Conservation (phyloP, 2,888 invertebrate genomes). For the Oscheius sp. region DNA sequence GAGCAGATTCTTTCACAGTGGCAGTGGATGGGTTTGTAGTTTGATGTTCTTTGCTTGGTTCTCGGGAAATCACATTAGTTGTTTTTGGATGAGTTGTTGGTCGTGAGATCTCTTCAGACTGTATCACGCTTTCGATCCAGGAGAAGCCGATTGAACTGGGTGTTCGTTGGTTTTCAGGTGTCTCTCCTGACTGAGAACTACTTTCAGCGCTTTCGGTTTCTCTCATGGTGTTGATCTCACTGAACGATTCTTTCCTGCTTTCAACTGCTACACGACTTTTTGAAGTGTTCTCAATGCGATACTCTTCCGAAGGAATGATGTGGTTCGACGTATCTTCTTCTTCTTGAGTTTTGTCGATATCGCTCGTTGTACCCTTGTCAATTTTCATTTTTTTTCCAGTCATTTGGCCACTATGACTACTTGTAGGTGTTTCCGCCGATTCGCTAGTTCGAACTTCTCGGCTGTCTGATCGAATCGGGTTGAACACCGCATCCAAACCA, state of each 20-base stretch:
- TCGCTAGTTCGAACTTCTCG: too few species aligned
- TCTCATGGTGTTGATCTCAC: not conserved
- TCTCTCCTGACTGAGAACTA: not conserved
- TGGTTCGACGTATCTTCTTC: not conserved
- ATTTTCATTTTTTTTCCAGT: too few species aligned
- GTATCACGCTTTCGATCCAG: not conserved
- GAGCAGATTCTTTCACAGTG: not conserved
- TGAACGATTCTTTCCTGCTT: constrained; percentile 7
- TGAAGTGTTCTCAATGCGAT: not conserved
- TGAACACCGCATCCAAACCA: constrained; percentile 20
- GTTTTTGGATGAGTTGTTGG: too few species aligned
- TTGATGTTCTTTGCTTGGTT: not conserved
- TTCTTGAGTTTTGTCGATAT: not conserved
- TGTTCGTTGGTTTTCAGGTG: not conserved
- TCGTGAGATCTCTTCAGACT: too few species aligned
- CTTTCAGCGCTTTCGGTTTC: not conserved
- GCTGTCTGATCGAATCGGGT: constrained; percentile 2
- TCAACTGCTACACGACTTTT: not conserved
- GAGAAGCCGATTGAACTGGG: not conserved
- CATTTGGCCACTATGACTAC: too few species aligned
- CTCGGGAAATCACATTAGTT: too few species aligned
- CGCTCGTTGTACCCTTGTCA: too few species aligned
- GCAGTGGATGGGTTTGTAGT: not conserved
- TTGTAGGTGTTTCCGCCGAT: not conserved
- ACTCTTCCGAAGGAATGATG: constrained; percentile 6